Evolutionary conservation across 1,140 invertebrate genomes (phyloP), one percentile per base, ranked within the genome.

Genomic region (Bombus difficillimus): DNA sequence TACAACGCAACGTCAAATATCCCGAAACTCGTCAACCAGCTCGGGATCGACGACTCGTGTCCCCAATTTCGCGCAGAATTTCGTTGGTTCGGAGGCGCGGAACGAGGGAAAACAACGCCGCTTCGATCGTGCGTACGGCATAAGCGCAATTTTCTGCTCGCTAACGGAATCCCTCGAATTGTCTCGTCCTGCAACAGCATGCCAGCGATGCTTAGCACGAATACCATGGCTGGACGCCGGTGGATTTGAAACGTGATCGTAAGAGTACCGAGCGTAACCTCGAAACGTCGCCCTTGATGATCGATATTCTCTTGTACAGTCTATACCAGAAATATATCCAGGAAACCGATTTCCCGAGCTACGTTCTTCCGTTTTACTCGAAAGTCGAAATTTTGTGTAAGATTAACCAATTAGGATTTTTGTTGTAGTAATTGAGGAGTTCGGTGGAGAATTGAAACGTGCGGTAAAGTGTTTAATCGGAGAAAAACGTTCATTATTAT

Each of bases 181-280:
- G 89, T 89, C 86, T 43, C 68, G 64, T 85, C 75, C 74, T 71
- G 84, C 69, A 80, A 72, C 86, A 72, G 47, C 78, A 83, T 89
- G 34, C 76, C 82, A 41, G n/a, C 34, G 59, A 86, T 83, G 47
- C 73, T 66, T 47, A 47, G 9, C 78, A 59, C 62, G 79, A 64
- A 85, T 87, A 76, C 68, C 81, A n/a, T 57, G 53, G 64, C 71
- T 66, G 59, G 79, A 75, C 79, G 41, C 18, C 37, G 25, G 22
- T 79, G 68, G 66, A 78, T 90, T 88, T 83, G 86, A 90, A 90
- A 88, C 81, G 77, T 74, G 88, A 90, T 90, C 83, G 73, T 90
- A 91, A 91, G 86, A 88, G 89, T 86, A 66, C 59, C 80, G 59
- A 43, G 75, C 41, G 75, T 62, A 28, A 73, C 81, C 43, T 66